Base-by-base conservation (phyloP, 2,113 vertebrate genomes). In the Rhinopomastus cyanomelas region DNA sequence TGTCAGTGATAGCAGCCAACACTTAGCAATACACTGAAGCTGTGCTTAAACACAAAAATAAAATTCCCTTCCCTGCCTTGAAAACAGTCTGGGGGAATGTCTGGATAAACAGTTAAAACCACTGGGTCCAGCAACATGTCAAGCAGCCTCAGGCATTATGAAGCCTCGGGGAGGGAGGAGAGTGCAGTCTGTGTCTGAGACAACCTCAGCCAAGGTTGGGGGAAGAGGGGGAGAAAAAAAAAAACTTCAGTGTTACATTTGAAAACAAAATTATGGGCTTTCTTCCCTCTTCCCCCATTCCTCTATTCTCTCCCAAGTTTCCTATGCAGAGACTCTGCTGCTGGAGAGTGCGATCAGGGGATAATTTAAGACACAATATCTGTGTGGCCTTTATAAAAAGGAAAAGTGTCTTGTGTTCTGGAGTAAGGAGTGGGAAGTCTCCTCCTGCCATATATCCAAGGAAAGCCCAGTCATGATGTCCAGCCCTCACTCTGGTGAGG, bases 291-390 rank as follows among this genome's bases (percentile, higher is more conserved):
- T 92, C 81, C 74, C 61, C 84, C 92, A 92, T 66, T 69, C 62
- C 46, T 93, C 15, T 46, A 8, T 66, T 87, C 81, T 87, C 85
- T 94, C 87, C 48, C 46, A 67, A 62, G 2, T 55, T 71, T 71
- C 74, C 65, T 83, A 29, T 57, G 44, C 75, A 67, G 76, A 81
- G n/a, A 55, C 53, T 78, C 59, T 78, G 90, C 64, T 26, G 15
- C 79, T 92, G 75, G 59, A 75, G 74, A 79, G 46, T 5, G 37
- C 52, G 60, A 76, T 82, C 64, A 44, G 68, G 80, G 78, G 56
- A 88, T 85, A 55, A 87, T 85, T 95, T 94, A 94, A 92, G 93
- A 83, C 91, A 88, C 80, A 52, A 27, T 68, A 89, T 65, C 57
- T 74, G 79, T 0, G 22, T 81, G 85, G 93, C 82, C 79, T 89